Conservation (phyloP, 2,888 invertebrate genomes). For the Drosophila histrio region DNA sequence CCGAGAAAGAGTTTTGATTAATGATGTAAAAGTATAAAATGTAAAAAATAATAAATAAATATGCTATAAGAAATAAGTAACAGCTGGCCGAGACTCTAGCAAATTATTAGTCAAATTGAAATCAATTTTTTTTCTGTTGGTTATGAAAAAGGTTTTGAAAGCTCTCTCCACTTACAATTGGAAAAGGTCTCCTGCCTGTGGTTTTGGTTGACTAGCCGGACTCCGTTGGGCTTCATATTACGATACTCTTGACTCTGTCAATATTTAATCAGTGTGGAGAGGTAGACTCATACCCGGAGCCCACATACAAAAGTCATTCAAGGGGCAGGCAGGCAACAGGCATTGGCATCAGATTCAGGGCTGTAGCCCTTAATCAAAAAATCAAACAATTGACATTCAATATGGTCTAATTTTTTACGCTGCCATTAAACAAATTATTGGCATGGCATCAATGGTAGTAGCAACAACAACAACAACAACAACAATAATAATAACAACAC, state of each 20-base stretch:
- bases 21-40: conserved; percentile 52
- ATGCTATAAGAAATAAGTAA: conserved; percentile 33
- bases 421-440: conserved; percentile 82
- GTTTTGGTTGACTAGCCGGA: conserved; percentile 16
- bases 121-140: background rate
- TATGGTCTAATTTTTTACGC: conserved; percentile 82
- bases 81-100: conserved; percentile 45
- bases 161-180: conserved; percentile 41
- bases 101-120: conserved; percentile 27
- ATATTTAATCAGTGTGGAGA: conserved; percentile 74
- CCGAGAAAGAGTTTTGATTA: conserved; percentile 78
- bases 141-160: conserved; percentile 16
- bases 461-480: conserved; percentile 7
- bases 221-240: conserved; percentile 58
- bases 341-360: conserved; percentile 21
- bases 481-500: conserved; percentile 10
- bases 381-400: conserved; percentile 83
- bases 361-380: conserved; percentile 71
- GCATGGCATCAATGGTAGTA: conserved; percentile 41
- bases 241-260: conserved; percentile 71
- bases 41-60: conserved; percentile 38
- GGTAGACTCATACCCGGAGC: conserved; percentile 10
- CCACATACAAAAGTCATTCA: conserved; percentile 30
- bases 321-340: conserved; percentile 13
- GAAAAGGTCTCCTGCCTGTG: conserved; percentile 4